These are phyloP conservation scores for Petrocephalus schoutedeni DNA, from an alignment of 2,797 vertebrate genomes.

Conservation along the genomic window DNA sequence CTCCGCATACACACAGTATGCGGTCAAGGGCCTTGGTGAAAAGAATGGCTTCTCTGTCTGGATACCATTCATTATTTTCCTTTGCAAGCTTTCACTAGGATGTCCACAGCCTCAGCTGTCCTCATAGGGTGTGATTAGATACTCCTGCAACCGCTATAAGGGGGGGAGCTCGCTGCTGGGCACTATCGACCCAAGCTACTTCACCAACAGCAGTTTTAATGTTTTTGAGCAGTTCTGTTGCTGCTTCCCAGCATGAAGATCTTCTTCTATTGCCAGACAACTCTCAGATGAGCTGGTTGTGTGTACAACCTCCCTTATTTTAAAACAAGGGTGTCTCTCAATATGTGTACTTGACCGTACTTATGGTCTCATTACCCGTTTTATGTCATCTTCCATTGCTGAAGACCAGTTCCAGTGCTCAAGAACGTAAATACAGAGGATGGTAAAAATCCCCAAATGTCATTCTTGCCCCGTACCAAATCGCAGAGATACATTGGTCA, in stretches of 20 bases:
- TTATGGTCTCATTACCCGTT: too few relatives aligned
- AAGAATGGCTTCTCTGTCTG: not conserved
- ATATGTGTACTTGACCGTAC: too few relatives aligned
- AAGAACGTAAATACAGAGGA: too few relatives aligned
- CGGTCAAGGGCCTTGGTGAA: not conserved
- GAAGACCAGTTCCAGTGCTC: too few relatives aligned
- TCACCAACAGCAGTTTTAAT: not conserved
- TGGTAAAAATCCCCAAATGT: too few relatives aligned
- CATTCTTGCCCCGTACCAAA: too few relatives aligned
- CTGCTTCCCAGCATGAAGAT: not conserved
- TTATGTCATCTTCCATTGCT: too few relatives aligned
- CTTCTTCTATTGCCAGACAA: not conserved
- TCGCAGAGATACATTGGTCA: too few relatives aligned
- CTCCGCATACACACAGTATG: not conserved
- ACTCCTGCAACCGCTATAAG: not conserved
- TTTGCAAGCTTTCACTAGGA: not conserved
- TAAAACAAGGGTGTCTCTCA: not conserved
- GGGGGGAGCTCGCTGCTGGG: not conserved
- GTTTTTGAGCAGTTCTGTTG: not conserved
- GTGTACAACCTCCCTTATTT: not conserved
- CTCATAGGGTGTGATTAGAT: not conserved
- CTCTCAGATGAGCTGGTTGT: not conserved
- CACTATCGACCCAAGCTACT: not conserved
- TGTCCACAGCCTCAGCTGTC: not conserved
- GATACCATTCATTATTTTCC: not conserved